Conservation (phyloP, 53 echinoderm and acorn worm species). For the Holothuria leucospilota region DNA sequence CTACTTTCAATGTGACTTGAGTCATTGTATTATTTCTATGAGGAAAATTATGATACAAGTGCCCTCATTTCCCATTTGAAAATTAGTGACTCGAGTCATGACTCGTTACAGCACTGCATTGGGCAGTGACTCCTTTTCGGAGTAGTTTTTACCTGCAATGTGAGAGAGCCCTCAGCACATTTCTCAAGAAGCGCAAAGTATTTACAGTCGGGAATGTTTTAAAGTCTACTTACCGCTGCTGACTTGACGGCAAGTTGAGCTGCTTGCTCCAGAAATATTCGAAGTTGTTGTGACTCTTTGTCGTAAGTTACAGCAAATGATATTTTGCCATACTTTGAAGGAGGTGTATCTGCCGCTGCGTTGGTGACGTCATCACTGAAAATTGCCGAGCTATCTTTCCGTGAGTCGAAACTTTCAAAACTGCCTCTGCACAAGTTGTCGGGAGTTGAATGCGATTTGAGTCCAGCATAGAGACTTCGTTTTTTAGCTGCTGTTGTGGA, state of each 20-base stretch:
- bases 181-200: too few relatives aligned
- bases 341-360: constrained; percentile 17
- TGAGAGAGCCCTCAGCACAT: too few relatives aligned
- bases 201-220: too few relatives aligned
- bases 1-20: too few relatives aligned
- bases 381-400: background rate
- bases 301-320: constrained; percentile 83
- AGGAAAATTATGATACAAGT: too few relatives aligned
- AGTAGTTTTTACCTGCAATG: too few relatives aligned
- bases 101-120: too few relatives aligned
- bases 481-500: constrained; percentile 37
- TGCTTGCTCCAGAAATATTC: constrained; percentile 75
- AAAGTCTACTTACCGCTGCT: background rate
- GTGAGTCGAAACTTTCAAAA: constrained; percentile 47
- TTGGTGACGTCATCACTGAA: background rate
- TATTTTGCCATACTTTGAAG: constrained; percentile 75
- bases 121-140: too few relatives aligned
- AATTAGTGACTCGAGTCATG: too few relatives aligned
- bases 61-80: too few relatives aligned
- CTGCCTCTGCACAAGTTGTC: constrained; percentile 36
- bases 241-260: constrained; percentile 71
- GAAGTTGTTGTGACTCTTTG: constrained; percentile 65
- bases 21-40: too few relatives aligned
- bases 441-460: constrained; percentile 74
- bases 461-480: constrained; percentile 58